Percentiles rank a stretch among this genome's conserved stretches.
Conservation (phyloP, 2,888 invertebrate species). For the Lissocephala sabroskyi region DNA sequence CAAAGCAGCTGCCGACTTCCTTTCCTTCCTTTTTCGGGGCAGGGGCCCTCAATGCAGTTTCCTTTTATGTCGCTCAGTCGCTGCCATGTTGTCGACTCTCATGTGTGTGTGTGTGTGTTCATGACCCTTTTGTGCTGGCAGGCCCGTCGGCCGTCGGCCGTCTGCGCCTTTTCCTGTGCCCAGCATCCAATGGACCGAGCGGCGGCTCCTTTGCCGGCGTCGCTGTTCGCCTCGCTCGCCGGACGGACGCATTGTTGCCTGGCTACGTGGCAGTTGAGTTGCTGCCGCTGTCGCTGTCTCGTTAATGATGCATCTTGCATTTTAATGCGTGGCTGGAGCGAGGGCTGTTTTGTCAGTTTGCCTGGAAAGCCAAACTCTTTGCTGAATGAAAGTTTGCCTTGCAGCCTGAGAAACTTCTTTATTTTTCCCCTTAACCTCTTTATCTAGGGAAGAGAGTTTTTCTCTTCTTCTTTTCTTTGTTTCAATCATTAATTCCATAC, state of each 20-base stretch:
- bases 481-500: no score
- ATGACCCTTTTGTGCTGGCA: slow-evolving; percentile 1
- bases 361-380: no score
- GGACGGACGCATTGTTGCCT: neutral
- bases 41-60: slow-evolving; percentile 27
- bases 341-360: neutral
- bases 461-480: no score
- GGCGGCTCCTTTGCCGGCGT: neutral
- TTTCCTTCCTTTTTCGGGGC: neutral
- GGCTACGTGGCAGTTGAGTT: neutral
- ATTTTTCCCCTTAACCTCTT: no score
- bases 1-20: neutral
- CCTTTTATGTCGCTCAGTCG: slow-evolving; percentile 19
- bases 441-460: no score
- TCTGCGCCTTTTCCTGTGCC: no score
- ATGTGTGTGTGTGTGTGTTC: neutral
- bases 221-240: neutral
- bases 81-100: neutral
- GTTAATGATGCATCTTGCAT: slow-evolving; percentile 2
- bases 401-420: no score
- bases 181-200: neutral
- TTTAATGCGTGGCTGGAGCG: neutral
- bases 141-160: no score
- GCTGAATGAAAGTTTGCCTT: no score
- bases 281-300: neutral